These are phyloP conservation scores for Sebastes diaconus DNA, from an alignment of 2,797 vertebrate genomes.

Conservation along the genomic window DNA sequence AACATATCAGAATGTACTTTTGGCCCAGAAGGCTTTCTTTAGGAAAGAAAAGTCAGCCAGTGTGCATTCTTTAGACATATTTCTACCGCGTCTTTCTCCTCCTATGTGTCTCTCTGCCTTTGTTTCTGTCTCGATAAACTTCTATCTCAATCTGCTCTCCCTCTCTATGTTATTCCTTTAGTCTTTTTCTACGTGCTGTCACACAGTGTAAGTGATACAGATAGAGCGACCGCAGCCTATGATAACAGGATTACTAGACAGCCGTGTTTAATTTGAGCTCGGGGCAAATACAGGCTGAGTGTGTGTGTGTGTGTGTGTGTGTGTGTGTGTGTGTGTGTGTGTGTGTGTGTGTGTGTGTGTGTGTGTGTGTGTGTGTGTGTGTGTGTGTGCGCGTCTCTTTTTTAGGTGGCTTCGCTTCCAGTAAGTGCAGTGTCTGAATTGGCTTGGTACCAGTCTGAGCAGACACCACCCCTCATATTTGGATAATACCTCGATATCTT, in stretches of 20 bases:
- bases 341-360: neutral
- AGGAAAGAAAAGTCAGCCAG: neutral
- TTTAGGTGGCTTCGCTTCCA: conserved; percentile 66
- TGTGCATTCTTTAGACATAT: neutral
- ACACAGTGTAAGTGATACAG: conserved; percentile 69
- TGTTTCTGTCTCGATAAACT: neutral
- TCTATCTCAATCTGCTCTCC: neutral
- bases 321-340: no score
- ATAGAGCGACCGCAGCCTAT: conserved; percentile 66
- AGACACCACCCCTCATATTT: conserved; percentile 51
- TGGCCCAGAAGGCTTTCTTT: neutral
- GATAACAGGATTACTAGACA: conserved; percentile 78
- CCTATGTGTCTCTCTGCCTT: neutral
- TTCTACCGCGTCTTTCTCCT: neutral
- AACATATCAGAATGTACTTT: neutral
- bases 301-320: neutral
- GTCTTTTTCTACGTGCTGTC: conserved; percentile 14
- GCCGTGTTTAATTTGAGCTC: conserved; percentile 73
- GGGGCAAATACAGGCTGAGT: conserved; percentile 54
- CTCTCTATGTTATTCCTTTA: neutral
- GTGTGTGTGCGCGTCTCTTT: conserved; percentile 25
- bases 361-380: neutral
- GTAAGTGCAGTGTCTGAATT: conserved; percentile 60
- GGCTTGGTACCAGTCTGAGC: conserved; percentile 20
- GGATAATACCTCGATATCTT: conserved; percentile 59